Evolutionary conservation across 2,888 invertebrate species (phyloP), one percentile per base, ranked within the genome.

Genomic region (Coecobrya sp.): DNA sequence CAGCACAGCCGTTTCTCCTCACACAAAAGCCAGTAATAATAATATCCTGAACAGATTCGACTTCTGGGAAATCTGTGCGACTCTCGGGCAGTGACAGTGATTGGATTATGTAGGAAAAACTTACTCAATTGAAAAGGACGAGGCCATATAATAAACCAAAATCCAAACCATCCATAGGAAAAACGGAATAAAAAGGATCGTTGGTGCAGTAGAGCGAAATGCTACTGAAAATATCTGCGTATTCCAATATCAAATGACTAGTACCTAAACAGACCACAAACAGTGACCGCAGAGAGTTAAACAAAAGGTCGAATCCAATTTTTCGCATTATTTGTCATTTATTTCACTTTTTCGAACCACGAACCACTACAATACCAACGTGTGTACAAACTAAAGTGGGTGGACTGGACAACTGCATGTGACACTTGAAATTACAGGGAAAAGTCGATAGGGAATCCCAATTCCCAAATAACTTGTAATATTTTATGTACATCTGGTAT

Each of bases 341-440:
- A 76, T 45, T 76, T 49, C 19, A 4, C 19, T 49, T 22, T 76
- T 19, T 45, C 13, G 11, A 42, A 73, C 73, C 73, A 73, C 42
- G 16, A n/a, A 19, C 36, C 0, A 19, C 10, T 10, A 8, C 19
- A 42, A 19, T 3, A n/a, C n/a, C n/a, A n/a, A n/a, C 55, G 59
- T 30, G n/a, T 49, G 55, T 55, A 19, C 3, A 1, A 4, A 36
- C 42, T 30, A 70, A 52, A 42, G 70, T 68, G 73, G 22, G n/a
- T 30, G 86, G 73, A 59, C 55, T 36, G 36, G 7, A 36, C 36
- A 59, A 55, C 86, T 86, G 86, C 13, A 55, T 68, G 27, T 86
- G 86, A 86, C 86, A 86, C 42, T 73, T 42, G 49, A 86, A 86
- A 49, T 86, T 19, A 22, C 49, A 55, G 7, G 55, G 13, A 86